These are phyloP conservation scores for Eupleurogrammus muticus DNA, from an alignment of 2,797 vertebrate species.

Conservation along the genomic window DNA sequence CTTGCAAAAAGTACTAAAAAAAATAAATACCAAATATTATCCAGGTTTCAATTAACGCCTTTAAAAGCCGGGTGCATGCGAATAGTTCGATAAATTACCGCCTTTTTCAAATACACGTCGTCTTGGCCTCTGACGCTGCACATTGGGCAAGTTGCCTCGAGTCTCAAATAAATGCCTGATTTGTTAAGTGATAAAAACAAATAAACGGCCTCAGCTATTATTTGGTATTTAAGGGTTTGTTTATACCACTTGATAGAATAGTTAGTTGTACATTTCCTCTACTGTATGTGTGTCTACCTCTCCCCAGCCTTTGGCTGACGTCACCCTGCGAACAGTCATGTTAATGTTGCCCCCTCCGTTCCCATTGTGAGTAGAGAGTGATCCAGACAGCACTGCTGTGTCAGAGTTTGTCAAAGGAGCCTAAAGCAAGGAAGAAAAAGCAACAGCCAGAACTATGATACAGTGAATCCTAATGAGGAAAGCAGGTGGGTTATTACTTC, in stretches of 20 bases:
- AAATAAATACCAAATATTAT: too few species aligned
- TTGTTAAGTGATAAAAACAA: too few species aligned
- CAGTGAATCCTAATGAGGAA: background rate
- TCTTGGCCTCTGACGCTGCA: too few species aligned
- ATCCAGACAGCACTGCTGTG: conserved; percentile 96
- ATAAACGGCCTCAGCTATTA: too few species aligned
- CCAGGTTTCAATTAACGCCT: too few species aligned
- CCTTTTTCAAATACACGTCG: too few species aligned
- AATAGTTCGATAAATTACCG: too few species aligned
- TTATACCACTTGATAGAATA: background rate
- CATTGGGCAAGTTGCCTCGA: too few species aligned
- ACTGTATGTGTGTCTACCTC: conserved; percentile 82
- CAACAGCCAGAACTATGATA: background rate
- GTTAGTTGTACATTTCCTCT: background rate
- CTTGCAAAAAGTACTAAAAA: background rate
- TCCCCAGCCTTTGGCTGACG: conserved; percentile 95
- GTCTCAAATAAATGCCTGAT: too few species aligned
- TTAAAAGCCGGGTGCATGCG: too few species aligned
- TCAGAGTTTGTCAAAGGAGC: conserved; percentile 94
- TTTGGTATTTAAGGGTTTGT: too few species aligned
- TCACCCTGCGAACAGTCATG: conserved; percentile 91
- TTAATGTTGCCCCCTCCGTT: conserved; percentile 95
- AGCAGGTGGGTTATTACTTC: background rate
- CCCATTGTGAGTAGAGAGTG: conserved; percentile 96
- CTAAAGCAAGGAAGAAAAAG: conserved; percentile 72